These are phyloP conservation scores for Thyatira batis DNA, from an alignment of 2,888 invertebrate species.

Conservation along the genomic window DNA sequence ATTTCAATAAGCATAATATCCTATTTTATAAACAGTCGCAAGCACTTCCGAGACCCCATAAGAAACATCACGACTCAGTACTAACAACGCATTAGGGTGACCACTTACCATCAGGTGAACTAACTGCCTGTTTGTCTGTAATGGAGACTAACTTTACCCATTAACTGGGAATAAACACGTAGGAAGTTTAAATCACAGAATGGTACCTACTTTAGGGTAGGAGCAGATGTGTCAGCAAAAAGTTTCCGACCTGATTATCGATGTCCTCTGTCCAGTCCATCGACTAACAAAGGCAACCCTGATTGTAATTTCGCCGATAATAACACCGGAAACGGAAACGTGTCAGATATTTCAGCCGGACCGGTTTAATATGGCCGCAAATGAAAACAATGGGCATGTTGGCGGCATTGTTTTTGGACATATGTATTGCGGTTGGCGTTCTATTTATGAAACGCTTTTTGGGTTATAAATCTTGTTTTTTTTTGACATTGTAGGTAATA, in stretches of 20 bases:
- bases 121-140: too few species aligned
- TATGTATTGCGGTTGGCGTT: slow-evolving; percentile 25
- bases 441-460: slow-evolving; percentile 28
- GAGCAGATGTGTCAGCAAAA: slow-evolving; percentile 3
- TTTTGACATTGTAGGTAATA: not conserved
- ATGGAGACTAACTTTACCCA: too few species aligned
- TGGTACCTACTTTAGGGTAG: not conserved
- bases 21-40: too few species aligned
- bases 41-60: too few species aligned
- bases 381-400: slow-evolving; percentile 38
- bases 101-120: too few species aligned
- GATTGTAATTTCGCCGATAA: slow-evolving; percentile 39
- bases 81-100: too few species aligned
- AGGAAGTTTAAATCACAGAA: not conserved
- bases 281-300: slow-evolving; percentile 28
- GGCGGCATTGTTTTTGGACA: slow-evolving; percentile 34
- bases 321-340: slow-evolving; percentile 27
- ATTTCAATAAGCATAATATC: too few species aligned
- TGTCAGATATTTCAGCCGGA: slow-evolving; percentile 35
- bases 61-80: too few species aligned
- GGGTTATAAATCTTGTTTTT: not conserved
- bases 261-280: slow-evolving; percentile 8
- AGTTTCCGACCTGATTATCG: slow-evolving; percentile 10
- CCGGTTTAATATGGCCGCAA: slow-evolving; percentile 35
- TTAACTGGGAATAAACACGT: not conserved